Evolutionary conservation across 2,113 vertebrate species (phyloP).

Genomic region (Girardinichthys multiradiatus): DNA sequence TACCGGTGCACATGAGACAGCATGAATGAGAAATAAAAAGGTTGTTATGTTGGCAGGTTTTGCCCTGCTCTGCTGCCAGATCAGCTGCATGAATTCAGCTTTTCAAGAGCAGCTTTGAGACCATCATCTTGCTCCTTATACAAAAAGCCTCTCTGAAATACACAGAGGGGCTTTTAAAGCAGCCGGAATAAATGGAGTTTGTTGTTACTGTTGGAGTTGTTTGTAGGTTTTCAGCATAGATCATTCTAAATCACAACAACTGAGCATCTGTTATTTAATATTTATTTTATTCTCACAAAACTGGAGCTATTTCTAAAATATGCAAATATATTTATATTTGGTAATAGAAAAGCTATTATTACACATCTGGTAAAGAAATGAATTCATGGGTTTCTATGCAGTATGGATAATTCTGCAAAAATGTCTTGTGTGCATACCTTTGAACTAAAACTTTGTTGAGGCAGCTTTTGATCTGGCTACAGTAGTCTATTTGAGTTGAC

Average conservation of each 20-base stretch:
- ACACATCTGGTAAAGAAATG: no score
- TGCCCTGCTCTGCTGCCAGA: constrained; percentile 33
- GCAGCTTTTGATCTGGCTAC: no score
- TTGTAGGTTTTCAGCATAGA: background rate
- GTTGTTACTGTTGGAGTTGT: background rate
- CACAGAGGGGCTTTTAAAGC: constrained; percentile 10
- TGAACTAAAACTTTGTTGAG: no score
- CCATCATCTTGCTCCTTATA: constrained; percentile 27
- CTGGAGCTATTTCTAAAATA: background rate
- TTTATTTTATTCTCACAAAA: background rate
- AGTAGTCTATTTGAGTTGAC: no score
- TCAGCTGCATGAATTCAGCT: constrained; percentile 16
- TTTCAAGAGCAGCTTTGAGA: constrained; percentile 44
- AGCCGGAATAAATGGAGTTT: background rate
- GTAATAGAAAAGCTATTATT: background rate
- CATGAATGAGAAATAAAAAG: constrained; percentile 43
- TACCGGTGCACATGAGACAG: constrained; percentile 43
- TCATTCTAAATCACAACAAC: background rate
- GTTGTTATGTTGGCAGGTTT: constrained; percentile 50
- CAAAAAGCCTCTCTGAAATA: constrained; percentile 21
- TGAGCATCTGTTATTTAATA: no score
- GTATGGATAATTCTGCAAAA: no score
- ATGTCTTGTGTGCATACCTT: no score
- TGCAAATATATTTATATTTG: background rate
- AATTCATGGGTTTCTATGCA: no score